phyloP scores from a whole-genome alignment of 2,797 vertebrate genomes.

The Sorex maritimensis region DNA sequence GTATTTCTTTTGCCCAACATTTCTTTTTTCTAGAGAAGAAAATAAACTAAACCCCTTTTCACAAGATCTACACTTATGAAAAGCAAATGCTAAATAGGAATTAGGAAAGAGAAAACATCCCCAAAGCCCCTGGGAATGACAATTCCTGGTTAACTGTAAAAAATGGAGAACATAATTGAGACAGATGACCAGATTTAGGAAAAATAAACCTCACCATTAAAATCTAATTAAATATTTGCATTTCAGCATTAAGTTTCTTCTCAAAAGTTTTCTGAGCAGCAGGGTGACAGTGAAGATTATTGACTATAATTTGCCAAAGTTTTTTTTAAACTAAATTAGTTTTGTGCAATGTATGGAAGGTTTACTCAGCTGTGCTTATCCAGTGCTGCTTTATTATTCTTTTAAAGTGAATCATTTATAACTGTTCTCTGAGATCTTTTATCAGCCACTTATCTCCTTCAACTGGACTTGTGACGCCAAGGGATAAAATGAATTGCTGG shows the following conservation, averaged over 20 bases:
- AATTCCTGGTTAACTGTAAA: conserved; percentile 86
- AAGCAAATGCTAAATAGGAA: conserved; percentile 76
- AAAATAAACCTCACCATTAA: conserved; percentile 87
- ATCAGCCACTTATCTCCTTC: conserved; percentile 93
- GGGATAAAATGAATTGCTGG: conserved; percentile 89
- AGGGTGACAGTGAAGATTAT: conserved; percentile 89
- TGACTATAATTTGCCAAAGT: conserved; percentile 88
- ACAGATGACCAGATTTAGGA: conserved; percentile 86
- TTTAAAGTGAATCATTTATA: conserved; percentile 91
- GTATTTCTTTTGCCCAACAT: not conserved
- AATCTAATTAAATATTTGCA: conserved; percentile 89
- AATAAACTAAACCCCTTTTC: conserved; percentile 35
- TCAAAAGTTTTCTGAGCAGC: conserved; percentile 87
- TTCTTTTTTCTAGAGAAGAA: conserved; percentile 61
- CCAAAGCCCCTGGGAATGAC: conserved; percentile 73
- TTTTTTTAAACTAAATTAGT: conserved; percentile 89
- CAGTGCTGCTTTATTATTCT: conserved; percentile 88
- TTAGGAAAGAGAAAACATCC: conserved; percentile 63
- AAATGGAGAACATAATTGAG: conserved; percentile 86
- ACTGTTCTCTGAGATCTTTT: conserved; percentile 91
- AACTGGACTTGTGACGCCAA: conserved; percentile 91
- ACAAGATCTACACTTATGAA: conserved; percentile 33
- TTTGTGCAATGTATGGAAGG: conserved; percentile 82
- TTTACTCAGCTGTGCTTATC: conserved; percentile 82
- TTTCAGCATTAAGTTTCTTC: conserved; percentile 88